These are phyloP conservation scores for Pycnomerus fuliginosus DNA, from an alignment of 2,888 invertebrate species.

Conservation along the genomic window DNA sequence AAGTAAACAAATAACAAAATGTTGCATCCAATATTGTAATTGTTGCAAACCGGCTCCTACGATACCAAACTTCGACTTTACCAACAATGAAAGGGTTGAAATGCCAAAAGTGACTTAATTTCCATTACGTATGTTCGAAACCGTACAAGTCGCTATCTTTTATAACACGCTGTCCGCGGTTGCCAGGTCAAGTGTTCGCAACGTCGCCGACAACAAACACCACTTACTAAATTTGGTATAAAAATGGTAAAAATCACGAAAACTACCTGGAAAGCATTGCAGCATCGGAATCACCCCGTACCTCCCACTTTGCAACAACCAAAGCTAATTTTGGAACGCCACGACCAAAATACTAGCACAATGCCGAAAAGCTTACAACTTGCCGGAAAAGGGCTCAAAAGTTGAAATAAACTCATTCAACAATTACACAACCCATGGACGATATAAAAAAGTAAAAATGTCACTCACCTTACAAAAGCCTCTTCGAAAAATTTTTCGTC, in stretches of 20 bases:
- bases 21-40: slow-evolving; percentile 37
- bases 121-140: too few species aligned
- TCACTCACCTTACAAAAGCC: slow-evolving; percentile 52
- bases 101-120: too few species aligned
- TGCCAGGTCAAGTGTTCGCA: slow-evolving; percentile 54
- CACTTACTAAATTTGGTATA: slow-evolving; percentile 48
- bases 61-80: not conserved
- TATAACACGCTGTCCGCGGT: slow-evolving; percentile 51
- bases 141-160: slow-evolving; percentile 33
- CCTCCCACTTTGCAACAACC: slow-evolving; percentile 45
- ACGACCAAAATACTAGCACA: slow-evolving; percentile 16
- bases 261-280: too few species aligned
- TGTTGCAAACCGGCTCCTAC: slow-evolving; percentile 5
- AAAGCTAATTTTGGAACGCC: slow-evolving; percentile 48
- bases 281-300: slow-evolving; percentile 37
- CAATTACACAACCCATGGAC: slow-evolving; percentile 21
- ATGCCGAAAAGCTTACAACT: slow-evolving; percentile 15
- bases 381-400: not conserved
- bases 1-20: slow-evolving; percentile 62
- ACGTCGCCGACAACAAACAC: slow-evolving; percentile 54
- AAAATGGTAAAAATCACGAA: too few species aligned
- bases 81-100: too few species aligned
- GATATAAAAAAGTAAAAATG: slow-evolving; percentile 41
- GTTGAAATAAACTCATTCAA: too few species aligned
- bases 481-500: slow-evolving; percentile 40